Evolutionary conservation across 2,797 vertebrate genomes (phyloP), one percentile per base, ranked within the genome.

Genomic region (Scolopax rusticola): DNA sequence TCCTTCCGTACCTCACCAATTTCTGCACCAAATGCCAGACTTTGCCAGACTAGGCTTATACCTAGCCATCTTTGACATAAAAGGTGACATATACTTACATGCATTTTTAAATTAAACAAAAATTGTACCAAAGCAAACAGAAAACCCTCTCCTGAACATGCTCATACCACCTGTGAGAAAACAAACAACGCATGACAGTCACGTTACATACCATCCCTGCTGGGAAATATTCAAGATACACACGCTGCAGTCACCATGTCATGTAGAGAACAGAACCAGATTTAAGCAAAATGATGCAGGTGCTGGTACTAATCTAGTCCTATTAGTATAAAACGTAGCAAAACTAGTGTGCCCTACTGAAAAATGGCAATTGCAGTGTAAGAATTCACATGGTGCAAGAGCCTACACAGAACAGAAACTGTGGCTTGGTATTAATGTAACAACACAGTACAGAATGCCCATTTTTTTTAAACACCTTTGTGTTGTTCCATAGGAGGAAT

Each of bases 171-270:
- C 33, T 57, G 23, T 57, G 14, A 88, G 53, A 61, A 68, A 84
- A 61, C 25, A 60, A 80, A 9, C 32, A 61, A 18, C 5, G 23
- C 15, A 11, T 13, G n/a, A 45, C 51, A 28, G 15, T 50, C 25
- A 20, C 5, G 3, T 87, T 87, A 57, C 3, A 1, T 15, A 63
- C 18, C 27, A 60, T 11, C 27, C 38, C 54, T 89, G 67, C 40
- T 70, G 28, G 27, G 60, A 87, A 87, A 41, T 10, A 12, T 25
- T 48, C 21, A 60, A 6, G 1, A 53, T 56, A 48, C 0, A 40
- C 68, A 40, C 0, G 0, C n/a, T 36, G 19, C 64, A 63, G 30
- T 68, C 71, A 76, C 21, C 11, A 4, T 1, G 6, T n/a, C 33
- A 24, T 3, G 16, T 5, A 81, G 36, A 89, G 8, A 84, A 12